A percentile compares a stretch with the other conserved stretches of the same genome.
Evolutionary conservation across 1,140 invertebrate genomes (phyloP).

Genomic region (Drosophila serrata): DNA sequence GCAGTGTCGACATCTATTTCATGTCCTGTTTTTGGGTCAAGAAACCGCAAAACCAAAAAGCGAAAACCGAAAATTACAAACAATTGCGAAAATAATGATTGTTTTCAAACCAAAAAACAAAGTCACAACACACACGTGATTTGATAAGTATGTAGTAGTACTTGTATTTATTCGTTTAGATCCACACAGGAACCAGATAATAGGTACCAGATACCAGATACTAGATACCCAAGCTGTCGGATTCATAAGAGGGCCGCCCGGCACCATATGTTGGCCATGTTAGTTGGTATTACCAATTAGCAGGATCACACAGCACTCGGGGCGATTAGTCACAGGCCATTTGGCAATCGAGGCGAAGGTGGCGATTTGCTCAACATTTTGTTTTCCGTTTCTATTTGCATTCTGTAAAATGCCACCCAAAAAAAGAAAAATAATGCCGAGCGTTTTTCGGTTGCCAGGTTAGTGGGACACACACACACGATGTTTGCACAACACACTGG

Average conservation of each 20-base stretch:
- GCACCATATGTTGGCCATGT: constrained; percentile 30
- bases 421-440: constrained; percentile 4
- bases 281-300: constrained; percentile 69
- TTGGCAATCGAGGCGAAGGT: constrained; percentile 54
- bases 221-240: constrained; percentile 1
- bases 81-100: constrained; percentile 41
- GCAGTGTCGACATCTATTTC: constrained; percentile 42
- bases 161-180: constrained; percentile 1
- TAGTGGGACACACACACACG: constrained; percentile 26
- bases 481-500: neutral
- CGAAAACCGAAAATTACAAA: constrained; percentile 38
- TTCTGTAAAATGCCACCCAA: constrained; percentile 36
- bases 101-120: constrained; percentile 28
- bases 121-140: constrained; percentile 18
- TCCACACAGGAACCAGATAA: constrained; percentile 1
- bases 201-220: neutral
- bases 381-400: constrained; percentile 46
- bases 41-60: constrained; percentile 21
- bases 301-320: constrained; percentile 47
- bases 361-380: constrained; percentile 59
- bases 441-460: constrained; percentile 22
- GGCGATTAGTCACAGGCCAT: constrained; percentile 71
- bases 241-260: constrained; percentile 5
- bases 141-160: constrained; percentile 13
- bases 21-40: constrained; percentile 43